A percentile compares a stretch with the other conserved stretches of the same genome.
Conservation (phyloP, 2,797 vertebrate species). For the Psittacula echo region DNA sequence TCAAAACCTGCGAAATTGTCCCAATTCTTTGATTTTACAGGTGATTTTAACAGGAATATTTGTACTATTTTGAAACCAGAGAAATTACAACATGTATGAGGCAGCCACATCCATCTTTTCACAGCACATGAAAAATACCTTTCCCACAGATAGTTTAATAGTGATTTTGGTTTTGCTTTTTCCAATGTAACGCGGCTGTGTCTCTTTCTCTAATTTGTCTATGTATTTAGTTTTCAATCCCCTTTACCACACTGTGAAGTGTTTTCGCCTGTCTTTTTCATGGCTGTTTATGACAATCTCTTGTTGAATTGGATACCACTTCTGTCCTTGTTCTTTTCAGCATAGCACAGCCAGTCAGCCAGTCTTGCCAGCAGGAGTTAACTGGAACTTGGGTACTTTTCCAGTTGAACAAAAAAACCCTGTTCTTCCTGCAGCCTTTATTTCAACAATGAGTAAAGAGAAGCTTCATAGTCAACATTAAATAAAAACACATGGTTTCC, state of each 20-base stretch:
- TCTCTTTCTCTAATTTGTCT: not conserved
- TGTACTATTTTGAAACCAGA: not conserved
- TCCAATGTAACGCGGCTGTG: not conserved
- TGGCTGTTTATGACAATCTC: not conserved
- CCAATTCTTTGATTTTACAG: not conserved
- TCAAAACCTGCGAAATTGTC: not conserved
- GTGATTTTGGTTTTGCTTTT: not conserved
- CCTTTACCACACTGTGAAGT: not conserved
- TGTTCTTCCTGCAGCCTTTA: not conserved
- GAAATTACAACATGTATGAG: not conserved
- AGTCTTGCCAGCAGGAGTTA: not conserved
- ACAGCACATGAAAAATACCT: rapidly evolving
- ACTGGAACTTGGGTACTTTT: not conserved
- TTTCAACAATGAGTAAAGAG: not conserved
- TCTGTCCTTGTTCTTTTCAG: not conserved
- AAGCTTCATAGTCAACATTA: not conserved
- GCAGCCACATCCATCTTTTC: not conserved
- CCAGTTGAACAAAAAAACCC: not conserved
- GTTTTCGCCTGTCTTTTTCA: not conserved
- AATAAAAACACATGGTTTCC: constrained; percentile 15
- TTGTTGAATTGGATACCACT: not conserved
- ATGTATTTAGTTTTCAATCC: not conserved
- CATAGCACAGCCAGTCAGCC: not conserved
- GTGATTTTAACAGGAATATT: not conserved
- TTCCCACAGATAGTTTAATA: not conserved